Base-by-base conservation (phyloP, 1,140 invertebrate genomes). In the Heliconius melpomene region DNA sequence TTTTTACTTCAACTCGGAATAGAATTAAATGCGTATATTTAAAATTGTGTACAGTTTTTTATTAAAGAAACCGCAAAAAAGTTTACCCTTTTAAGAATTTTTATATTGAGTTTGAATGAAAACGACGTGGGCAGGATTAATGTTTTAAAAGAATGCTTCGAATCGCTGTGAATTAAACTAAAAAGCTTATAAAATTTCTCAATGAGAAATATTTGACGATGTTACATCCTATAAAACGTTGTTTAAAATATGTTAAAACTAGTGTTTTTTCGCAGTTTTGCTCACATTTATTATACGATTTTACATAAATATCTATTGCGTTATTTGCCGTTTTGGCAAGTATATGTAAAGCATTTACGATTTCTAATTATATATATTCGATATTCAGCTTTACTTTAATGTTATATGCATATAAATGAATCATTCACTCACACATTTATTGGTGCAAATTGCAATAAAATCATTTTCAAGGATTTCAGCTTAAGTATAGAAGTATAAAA, bases 101-200 rank as follows among this genome's bases (percentile, higher is more conserved):
- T 66, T 66, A 29, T 29, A 66, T 66, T 26, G 3, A 16, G 26
- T 66, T 66, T 66, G 60, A 66, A 66, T 66, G 11, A 26, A 29
- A 66, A 66, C 60, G 26, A 29, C 60, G 60, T 29, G 26, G 60
- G 26, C 60, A 66, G 60, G 60, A 66, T 66, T 13, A 66, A 66
- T 66, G 60, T 66, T 66, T 66, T 66, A 26, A 29, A 36, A 66
- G 60, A 66, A 66, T 66, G 13, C 60, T 66, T 66, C 23, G 26
- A 26, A 66, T 66, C 26, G 5, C 60, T 66, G 2, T 66, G 26
- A 66, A 16, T 66, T 26, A 36, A 36, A 36, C 32, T 32, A 32
- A 32, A 32, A 32, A 29, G n/a, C 9, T 9, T 16, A 23, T n/a
- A 66, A 13, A 66, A 66, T 66, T 66, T 23, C 3, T 66, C 23